Conservation (phyloP, 2,797 vertebrate species). For the Onychomys arenicola region DNA sequence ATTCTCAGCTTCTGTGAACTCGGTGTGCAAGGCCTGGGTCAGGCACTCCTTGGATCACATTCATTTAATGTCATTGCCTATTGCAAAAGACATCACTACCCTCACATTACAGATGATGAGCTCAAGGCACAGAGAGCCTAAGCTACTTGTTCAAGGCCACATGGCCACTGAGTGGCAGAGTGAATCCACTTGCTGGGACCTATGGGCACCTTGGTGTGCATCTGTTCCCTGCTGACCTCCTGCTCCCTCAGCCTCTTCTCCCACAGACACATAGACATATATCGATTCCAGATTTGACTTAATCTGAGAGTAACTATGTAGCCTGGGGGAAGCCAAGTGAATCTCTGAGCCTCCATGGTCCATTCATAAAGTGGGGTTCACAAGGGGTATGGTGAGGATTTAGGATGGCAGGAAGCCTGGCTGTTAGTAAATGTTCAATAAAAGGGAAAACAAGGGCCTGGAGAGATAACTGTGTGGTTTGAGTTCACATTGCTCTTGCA, state of each 20-base stretch:
- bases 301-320: not conserved
- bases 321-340: not conserved
- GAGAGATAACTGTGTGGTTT: too few species aligned
- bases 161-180: not conserved
- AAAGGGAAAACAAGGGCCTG: not conserved
- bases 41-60: not conserved
- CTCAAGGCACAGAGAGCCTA: not conserved
- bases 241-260: not conserved
- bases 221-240: not conserved
- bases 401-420: not conserved
- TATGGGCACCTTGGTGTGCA: not conserved
- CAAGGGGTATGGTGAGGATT: not conserved
- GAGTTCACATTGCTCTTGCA: too few species aligned
- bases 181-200: not conserved
- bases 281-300: not conserved
- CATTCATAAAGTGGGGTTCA: not conserved
- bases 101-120: not conserved
- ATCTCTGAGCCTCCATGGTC: not conserved
- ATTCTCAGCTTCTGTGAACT: not conserved
- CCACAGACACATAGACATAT: not conserved
- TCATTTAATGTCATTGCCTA: not conserved
- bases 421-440: not conserved
- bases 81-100: not conserved
- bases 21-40: rapidly evolving
- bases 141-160: not conserved